A percentile compares a stretch with the other conserved stretches of the same genome.
Conservation (phyloP, 2,888 invertebrate genomes). For the Aquatica leii region DNA sequence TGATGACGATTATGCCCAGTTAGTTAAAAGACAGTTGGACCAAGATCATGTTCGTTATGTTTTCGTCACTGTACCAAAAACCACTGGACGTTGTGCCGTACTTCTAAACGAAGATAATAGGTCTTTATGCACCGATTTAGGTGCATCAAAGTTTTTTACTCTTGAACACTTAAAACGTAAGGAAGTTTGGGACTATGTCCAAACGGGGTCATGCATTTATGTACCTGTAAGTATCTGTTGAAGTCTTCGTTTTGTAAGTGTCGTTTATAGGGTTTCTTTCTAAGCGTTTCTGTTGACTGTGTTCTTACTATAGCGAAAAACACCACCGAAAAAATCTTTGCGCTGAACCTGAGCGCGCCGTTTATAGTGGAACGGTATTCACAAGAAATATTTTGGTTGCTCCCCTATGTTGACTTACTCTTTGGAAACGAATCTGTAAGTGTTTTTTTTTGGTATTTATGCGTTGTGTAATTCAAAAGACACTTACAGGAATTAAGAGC, state of each 20-base stretch:
- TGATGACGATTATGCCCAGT: conserved; percentile 37
- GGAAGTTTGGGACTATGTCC: conserved; percentile 23
- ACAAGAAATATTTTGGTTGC: conserved; percentile 39
- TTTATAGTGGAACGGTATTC: conserved; percentile 40
- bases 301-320: conserved; percentile 36
- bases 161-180: conserved; percentile 27
- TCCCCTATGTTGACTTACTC: conserved; percentile 41
- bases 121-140: conserved; percentile 46
- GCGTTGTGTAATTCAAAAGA: not conserved
- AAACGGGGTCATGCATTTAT: conserved; percentile 39
- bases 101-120: conserved; percentile 41
- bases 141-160: conserved; percentile 41
- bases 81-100: conserved; percentile 46
- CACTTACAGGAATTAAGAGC: conserved; percentile 44
- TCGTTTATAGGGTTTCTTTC: conserved; percentile 46
- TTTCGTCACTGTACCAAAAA: conserved; percentile 30
- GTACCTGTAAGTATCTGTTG: conserved; percentile 42
- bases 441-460: not conserved
- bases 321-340: conserved; percentile 39
- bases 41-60: conserved; percentile 36
- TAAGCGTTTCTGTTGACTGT: conserved; percentile 40
- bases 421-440: conserved; percentile 49
- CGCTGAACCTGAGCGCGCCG: conserved; percentile 47
- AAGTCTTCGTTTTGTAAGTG: not conserved
- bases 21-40: conserved; percentile 36